Evolutionary conservation across 2,888 invertebrate genomes (phyloP), one percentile per base, ranked within the genome.

Genomic region (Xestia sexstrigata): DNA sequence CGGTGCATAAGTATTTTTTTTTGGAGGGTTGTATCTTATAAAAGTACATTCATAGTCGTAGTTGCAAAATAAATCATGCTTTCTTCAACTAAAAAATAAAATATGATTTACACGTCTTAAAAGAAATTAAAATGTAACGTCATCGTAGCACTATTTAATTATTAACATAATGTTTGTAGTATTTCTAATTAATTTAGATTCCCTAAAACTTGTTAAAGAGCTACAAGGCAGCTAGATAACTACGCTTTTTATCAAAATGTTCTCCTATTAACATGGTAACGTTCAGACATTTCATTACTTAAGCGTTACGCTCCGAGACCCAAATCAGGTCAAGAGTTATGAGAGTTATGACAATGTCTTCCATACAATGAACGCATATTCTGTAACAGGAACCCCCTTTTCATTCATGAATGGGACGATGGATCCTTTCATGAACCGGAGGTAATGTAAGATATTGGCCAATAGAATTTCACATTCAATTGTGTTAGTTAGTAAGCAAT

Each of bases 261-360:
- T 74, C 39, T 74, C 82, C 58, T 71, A 47, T 82, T 74, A 71
- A 30, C 52, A 23, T 39, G 15, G 2, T 15, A 15, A 55, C n/a
- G 45, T 47, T 55, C 35, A 69, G 69, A 71, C 60, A 74, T 74
- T 74, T 82, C 63, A 82, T 82, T 74, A 82, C 82, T 69, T 79
- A 82, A 63, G n/a, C 82, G 60, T 69, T 60, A 73, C 42, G 66
- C 45, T 63, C 52, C 47, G 49, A 74, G 60, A 75, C 68, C 15
- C 52, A 65, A 82, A 75, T 71, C 74, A 79, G 82, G 79, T 79
- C 82, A 82, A 82, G 71, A 75, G 45, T 35, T 58, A 70, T 58
- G 69, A 72, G 47, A 68, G 60, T 23, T 70, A 39, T 45, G 52
- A 76, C 81, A 82, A 62, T 70, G 78, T 65, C 58, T 63, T 42